Conservation (phyloP, 2,888 invertebrate species). For the Chrysomela aeneicollis region DNA sequence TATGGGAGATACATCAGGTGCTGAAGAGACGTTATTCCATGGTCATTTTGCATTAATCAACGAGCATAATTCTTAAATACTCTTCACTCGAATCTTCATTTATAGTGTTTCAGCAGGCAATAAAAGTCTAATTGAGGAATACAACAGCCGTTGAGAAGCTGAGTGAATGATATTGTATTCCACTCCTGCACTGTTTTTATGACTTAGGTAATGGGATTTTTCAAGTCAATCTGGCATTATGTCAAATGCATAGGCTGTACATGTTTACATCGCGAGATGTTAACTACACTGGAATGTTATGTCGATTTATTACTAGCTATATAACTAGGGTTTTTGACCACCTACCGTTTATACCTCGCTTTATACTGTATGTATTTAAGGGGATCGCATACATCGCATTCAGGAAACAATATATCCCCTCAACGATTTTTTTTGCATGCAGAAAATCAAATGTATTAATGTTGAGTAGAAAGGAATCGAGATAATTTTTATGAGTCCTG, state of each 20-base stretch:
- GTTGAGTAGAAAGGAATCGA: no score
- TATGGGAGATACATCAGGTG: no score
- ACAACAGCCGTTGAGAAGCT: neutral
- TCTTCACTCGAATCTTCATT: neutral
- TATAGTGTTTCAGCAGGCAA: neutral
- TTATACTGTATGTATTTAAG: neutral
- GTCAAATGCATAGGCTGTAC: neutral
- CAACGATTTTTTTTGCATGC: no score
- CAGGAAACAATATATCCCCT: no score
- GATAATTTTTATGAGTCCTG: no score
- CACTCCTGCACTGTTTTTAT: neutral
- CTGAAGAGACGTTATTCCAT: no score
- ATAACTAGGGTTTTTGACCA: constrained; percentile 9
- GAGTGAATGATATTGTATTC: neutral
- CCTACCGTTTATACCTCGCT: neutral
- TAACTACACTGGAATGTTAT: neutral
- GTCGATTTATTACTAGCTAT: neutral
- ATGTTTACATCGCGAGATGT: neutral
- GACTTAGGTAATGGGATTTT: no score
- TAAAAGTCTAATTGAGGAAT: neutral
- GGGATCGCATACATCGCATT: neutral
- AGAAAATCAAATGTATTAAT: no score
- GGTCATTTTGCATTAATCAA: no score
- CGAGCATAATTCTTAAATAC: neutral
- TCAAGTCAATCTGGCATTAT: neutral